Evolutionary conservation across 2,888 invertebrate genomes (phyloP).

Genomic region (Strigamia transsilvanica): DNA sequence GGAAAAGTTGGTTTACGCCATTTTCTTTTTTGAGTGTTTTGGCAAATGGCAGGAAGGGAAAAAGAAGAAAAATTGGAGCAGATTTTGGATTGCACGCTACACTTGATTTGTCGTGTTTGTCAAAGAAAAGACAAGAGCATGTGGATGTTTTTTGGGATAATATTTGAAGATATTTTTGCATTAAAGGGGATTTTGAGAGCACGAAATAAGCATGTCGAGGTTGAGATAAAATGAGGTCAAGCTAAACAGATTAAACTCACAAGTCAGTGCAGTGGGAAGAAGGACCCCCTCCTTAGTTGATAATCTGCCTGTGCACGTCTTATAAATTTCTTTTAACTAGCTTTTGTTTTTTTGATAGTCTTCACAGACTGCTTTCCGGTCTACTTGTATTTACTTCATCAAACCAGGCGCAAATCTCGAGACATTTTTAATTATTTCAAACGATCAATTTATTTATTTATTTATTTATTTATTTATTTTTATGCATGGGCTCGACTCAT

Average conservation of each 20-base stretch:
- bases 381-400: constrained; percentile 16
- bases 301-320: constrained; percentile 15
- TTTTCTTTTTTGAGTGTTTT: constrained; percentile 36
- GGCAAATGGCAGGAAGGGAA: constrained; percentile 17
- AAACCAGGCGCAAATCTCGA: not conserved
- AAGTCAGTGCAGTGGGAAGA: not conserved
- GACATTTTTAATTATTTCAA: not conserved
- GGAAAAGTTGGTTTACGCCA: constrained; percentile 3
- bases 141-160: constrained; percentile 18
- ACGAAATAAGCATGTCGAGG: constrained; percentile 25
- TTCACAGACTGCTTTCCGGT: not conserved
- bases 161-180: constrained; percentile 34
- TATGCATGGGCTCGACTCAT: too few species aligned
- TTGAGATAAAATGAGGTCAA: constrained; percentile 48
- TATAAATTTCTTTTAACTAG: constrained; percentile 7
- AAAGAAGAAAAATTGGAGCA: not conserved
- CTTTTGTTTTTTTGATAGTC: not conserved
- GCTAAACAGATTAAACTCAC: constrained; percentile 45
- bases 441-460: too few species aligned
- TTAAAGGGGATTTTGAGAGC: constrained; percentile 42
- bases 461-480: too few species aligned
- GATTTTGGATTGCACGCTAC: constrained; percentile 35
- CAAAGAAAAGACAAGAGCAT: constrained; percentile 15
- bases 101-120: constrained; percentile 42
- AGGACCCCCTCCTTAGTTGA: not conserved